These are phyloP conservation scores for Dynastes grantii DNA, from an alignment of 2,888 invertebrate species.

Conservation along the genomic window DNA sequence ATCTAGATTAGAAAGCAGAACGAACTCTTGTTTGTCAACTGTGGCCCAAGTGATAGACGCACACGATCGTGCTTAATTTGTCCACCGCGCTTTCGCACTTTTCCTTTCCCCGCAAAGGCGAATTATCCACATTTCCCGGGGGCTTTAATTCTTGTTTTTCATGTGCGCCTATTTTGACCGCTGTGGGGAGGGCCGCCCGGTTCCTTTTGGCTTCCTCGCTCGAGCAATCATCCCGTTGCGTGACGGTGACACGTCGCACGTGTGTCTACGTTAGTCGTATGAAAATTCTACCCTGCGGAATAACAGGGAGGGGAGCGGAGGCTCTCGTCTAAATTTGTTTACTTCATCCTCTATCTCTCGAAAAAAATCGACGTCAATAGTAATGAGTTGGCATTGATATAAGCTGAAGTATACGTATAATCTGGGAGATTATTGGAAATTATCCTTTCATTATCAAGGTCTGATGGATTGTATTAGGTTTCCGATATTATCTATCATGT, in stretches of 20 bases:
- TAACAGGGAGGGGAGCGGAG: not conserved
- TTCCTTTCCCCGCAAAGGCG: not conserved
- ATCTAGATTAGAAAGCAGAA: conserved; percentile 10
- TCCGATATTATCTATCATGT: too few species aligned
- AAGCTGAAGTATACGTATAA: too few species aligned
- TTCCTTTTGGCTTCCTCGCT: conserved; percentile 8
- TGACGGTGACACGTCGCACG: conserved; percentile 28
- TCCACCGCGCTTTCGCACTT: not conserved
- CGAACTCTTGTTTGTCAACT: conserved; percentile 12
- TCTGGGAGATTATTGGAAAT: too few species aligned
- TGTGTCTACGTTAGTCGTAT: not conserved
- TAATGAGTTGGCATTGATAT: too few species aligned
- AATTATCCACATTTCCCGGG: conserved; percentile 6
- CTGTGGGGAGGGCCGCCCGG: not conserved
- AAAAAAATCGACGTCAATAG: too few species aligned
- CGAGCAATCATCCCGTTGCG: conserved; percentile 33
- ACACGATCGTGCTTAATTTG: conserved; percentile 30
- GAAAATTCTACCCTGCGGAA: not conserved
- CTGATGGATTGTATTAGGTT: too few species aligned
- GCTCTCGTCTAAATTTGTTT: conserved; percentile 13
- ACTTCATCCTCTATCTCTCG: not conserved
- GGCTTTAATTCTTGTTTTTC: conserved; percentile 31
- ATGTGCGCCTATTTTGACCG: conserved; percentile 17
- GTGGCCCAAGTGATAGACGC: not conserved
- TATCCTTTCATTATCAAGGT: too few species aligned